A percentile compares a stretch with the other conserved stretches of the same genome.
Conservation (phyloP, 2,888 invertebrate species). For the Dermolepida albohirtum region DNA sequence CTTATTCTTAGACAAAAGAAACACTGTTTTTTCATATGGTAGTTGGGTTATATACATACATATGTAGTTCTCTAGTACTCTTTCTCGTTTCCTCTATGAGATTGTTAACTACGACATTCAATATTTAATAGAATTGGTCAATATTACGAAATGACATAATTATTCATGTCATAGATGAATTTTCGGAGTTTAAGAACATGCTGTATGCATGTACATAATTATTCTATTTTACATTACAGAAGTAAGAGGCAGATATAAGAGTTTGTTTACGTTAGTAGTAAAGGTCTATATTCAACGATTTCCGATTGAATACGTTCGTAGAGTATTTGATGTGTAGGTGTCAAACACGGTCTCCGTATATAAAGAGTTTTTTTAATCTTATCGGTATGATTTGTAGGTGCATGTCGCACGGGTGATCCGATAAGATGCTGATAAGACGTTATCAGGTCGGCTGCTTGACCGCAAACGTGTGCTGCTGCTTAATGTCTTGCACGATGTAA, state of each 20-base stretch:
- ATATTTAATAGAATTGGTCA: too few species aligned
- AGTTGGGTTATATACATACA: too few species aligned
- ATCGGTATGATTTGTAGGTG: slow-evolving; percentile 37
- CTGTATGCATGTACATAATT: too few species aligned
- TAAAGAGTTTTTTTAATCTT: slow-evolving; percentile 29
- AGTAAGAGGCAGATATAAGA: slow-evolving; percentile 15
- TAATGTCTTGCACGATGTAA: slow-evolving; percentile 40
- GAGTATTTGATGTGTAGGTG: slow-evolving; percentile 38
- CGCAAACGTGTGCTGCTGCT: slow-evolving; percentile 45
- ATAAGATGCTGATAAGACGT: slow-evolving; percentile 42
- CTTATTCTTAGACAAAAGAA: too few species aligned
- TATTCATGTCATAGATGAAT: too few species aligned
- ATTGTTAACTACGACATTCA: too few species aligned
- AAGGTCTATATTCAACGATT: slow-evolving; percentile 13
- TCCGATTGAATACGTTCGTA: slow-evolving; percentile 13
- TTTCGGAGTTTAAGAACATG: too few species aligned
- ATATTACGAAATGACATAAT: too few species aligned
- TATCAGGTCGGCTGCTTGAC: slow-evolving; percentile 47
- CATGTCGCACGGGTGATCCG: slow-evolving; percentile 31
- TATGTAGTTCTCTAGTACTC: too few species aligned
- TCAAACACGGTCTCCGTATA: slow-evolving; percentile 36
- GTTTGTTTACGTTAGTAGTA: slow-evolving; percentile 25
- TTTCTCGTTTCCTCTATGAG: too few species aligned
- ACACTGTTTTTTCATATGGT: too few species aligned
- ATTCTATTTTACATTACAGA: not conserved